Evolutionary conservation across 2,113 vertebrate species (phyloP).

Genomic region (Cavia aperea): DNA sequence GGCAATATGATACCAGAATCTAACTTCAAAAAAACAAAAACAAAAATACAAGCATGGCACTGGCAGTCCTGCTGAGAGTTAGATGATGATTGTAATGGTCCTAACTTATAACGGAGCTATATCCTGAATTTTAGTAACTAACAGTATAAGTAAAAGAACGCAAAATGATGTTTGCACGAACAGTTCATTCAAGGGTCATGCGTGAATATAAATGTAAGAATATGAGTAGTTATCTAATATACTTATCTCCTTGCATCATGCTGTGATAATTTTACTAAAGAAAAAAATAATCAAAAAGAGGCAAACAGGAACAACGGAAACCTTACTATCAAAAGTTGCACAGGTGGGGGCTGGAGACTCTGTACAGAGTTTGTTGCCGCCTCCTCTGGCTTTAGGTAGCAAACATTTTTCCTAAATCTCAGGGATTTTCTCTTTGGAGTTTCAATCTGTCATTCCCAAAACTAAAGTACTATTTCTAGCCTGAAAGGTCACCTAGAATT

Average conservation of each 20-base stretch:
- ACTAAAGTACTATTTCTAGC: not conserved
- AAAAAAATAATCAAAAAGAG: not conserved
- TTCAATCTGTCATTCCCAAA: not conserved
- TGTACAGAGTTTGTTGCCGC: not conserved
- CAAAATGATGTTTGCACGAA: not conserved
- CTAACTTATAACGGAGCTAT: not conserved
- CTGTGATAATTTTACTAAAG: not conserved
- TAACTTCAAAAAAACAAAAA: not conserved
- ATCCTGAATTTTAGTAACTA: slow-evolving; percentile 1
- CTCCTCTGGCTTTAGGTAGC: not conserved
- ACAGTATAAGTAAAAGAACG: not conserved
- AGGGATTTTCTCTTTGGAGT: not conserved
- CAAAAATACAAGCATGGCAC: not conserved
- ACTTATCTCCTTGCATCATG: not conserved
- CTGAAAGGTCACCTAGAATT: not conserved
- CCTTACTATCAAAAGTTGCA: slow-evolving; percentile 17
- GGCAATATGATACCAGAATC: not conserved
- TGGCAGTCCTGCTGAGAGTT: not conserved
- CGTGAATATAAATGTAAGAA: not conserved
- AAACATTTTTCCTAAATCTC: not conserved
- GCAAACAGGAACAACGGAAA: not conserved
- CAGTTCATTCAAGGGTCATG: not conserved
- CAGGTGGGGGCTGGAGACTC: not conserved
- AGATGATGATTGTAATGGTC: not conserved
- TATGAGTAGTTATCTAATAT: not conserved